Evolutionary conservation across 1,140 invertebrate species (phyloP).

Genomic region (Eupeodes corollae): DNA sequence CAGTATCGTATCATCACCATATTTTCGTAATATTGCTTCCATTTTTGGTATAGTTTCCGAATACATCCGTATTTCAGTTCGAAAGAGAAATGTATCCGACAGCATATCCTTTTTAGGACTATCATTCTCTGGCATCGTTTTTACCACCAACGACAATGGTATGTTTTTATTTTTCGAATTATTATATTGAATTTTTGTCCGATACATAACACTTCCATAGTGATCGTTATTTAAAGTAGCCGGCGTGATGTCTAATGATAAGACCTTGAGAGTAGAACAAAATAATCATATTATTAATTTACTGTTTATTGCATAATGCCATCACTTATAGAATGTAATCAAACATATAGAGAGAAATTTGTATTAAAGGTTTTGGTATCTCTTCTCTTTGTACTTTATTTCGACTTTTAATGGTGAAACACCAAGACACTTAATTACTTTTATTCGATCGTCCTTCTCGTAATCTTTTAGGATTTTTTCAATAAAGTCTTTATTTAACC

Average conservation of each 20-base stretch:
- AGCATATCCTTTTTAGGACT: conserved; percentile 7
- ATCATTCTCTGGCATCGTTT: conserved; percentile 8
- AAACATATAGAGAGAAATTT: too few relatives aligned
- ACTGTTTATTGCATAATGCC: too few relatives aligned
- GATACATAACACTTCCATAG: conserved; percentile 19
- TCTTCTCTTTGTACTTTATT: too few relatives aligned
- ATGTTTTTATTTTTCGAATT: not conserved
- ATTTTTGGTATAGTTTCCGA: conserved; percentile 9
- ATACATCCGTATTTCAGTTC: conserved; percentile 11
- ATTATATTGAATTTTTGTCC: conserved; percentile 8
- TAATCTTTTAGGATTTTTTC: too few relatives aligned
- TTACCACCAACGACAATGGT: conserved; percentile 5
- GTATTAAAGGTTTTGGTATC: too few relatives aligned
- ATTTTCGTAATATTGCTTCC: conserved; percentile 4
- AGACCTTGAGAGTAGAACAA: too few relatives aligned
- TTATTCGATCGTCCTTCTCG: too few relatives aligned
- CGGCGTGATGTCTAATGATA: conserved; percentile 6
- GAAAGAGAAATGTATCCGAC: conserved; percentile 6
- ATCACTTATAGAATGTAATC: too few relatives aligned
- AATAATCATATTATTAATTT: too few relatives aligned
- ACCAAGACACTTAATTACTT: too few relatives aligned
- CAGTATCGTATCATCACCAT: conserved; percentile 6
- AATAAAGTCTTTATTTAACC: too few relatives aligned
- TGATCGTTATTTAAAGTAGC: conserved; percentile 17
- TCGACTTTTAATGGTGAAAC: too few relatives aligned